These are phyloP conservation scores for Harpagoxenus sublaevis DNA, from an alignment of 2,888 invertebrate genomes.

Conservation along the genomic window DNA sequence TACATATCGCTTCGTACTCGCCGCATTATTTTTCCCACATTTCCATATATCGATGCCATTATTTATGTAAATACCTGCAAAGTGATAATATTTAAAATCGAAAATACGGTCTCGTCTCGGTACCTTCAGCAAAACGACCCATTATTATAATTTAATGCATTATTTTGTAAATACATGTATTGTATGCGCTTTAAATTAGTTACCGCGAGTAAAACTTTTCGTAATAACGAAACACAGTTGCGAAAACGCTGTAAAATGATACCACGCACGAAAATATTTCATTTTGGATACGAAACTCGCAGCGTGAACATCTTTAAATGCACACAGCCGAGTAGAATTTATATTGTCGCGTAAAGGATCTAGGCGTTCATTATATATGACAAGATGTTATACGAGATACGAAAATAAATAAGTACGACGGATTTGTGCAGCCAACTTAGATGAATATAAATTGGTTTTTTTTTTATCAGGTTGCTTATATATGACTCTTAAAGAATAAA, in stretches of 20 bases:
- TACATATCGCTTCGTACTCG: not conserved
- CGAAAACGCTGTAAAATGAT: slow-evolving; percentile 4
- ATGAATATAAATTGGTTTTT: slow-evolving; percentile 68
- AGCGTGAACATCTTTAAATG: not conserved
- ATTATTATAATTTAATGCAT: slow-evolving; percentile 41
- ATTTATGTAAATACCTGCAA: slow-evolving; percentile 19
- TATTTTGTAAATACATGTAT: slow-evolving; percentile 22
- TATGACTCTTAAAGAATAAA: slow-evolving; percentile 68
- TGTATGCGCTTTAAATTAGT: not conserved
- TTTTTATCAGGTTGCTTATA: slow-evolving; percentile 57
- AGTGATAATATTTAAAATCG: slow-evolving; percentile 36
- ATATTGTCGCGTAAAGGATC: not conserved
- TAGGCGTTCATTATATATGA: not conserved
- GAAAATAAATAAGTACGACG: slow-evolving; percentile 32
- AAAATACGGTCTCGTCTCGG: not conserved
- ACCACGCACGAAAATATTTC: slow-evolving; percentile 3
- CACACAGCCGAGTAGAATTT: slow-evolving; percentile 4
- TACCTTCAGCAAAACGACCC: not conserved
- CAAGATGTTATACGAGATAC: not conserved
- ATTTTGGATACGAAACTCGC: not conserved
- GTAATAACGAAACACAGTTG: not conserved
- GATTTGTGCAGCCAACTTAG: slow-evolving; percentile 59
- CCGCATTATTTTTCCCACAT: slow-evolving; percentile 21
- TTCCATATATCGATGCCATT: slow-evolving; percentile 34
- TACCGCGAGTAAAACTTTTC: slow-evolving; percentile 11